phyloP scores from a whole-genome alignment of 2,113 vertebrate species.

The Laticauda colubrina region DNA sequence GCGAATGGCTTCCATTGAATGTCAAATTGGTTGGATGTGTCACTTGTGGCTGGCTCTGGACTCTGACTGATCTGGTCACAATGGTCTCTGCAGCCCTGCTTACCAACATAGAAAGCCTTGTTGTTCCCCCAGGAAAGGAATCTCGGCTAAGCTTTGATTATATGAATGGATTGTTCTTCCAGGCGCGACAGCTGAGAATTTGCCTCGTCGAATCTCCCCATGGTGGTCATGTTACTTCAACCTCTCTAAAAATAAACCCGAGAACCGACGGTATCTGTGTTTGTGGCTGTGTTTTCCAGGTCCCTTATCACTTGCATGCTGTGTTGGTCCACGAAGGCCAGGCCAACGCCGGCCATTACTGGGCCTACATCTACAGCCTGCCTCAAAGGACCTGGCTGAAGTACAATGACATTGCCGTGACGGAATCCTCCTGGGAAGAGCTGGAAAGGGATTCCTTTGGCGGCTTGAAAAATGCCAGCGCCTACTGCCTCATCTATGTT shows the following conservation, averaged over 20 bases:
- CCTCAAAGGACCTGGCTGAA: slow-evolving; percentile 87
- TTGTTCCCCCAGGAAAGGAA: not conserved
- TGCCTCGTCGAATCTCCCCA: not conserved
- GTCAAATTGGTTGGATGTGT: too few species aligned
- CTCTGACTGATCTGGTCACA: not conserved
- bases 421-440: slow-evolving; percentile 92
- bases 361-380: slow-evolving; percentile 92
- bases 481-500: slow-evolving; percentile 97
- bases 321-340: slow-evolving; percentile 96
- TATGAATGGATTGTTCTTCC: not conserved
- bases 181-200: not conserved
- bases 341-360: slow-evolving; percentile 94
- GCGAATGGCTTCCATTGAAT: not conserved
- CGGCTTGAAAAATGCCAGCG: slow-evolving; percentile 90
- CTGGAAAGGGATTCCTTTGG: slow-evolving; percentile 91
- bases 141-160: accelerated
- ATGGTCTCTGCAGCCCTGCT: not conserved
- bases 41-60: not conserved
- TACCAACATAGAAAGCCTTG: not conserved
- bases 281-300: slow-evolving; percentile 64
- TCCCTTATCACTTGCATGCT: slow-evolving; percentile 90
- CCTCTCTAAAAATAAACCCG: accelerated
- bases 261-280: accelerated
- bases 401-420: slow-evolving; percentile 91
- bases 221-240: not conserved